Percentiles rank a stretch among this genome's conserved stretches.
phyloP scores from a whole-genome alignment of 1,140 invertebrate species.

The Ips nitidus region DNA sequence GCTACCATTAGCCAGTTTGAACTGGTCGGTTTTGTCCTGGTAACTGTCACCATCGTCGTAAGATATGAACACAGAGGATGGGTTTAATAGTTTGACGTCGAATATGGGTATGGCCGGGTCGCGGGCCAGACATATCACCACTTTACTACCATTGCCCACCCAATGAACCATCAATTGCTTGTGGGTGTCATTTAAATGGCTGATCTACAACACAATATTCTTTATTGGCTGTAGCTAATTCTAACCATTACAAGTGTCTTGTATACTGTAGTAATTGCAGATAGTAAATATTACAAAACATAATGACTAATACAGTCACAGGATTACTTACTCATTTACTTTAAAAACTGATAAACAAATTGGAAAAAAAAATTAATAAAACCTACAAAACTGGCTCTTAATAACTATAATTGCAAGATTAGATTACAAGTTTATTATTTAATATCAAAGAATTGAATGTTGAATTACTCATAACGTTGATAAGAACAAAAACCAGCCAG shows the following conservation, averaged over 20 bases:
- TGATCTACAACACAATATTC: constrained; percentile 57
- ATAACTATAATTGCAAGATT: too few relatives aligned
- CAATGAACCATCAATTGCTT: constrained; percentile 88
- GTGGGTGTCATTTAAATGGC: constrained; percentile 78
- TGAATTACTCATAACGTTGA: too few relatives aligned
- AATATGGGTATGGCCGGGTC: constrained; percentile 58
- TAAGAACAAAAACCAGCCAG: too few relatives aligned
- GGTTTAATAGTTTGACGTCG: constrained; percentile 52
- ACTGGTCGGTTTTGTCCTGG: constrained; percentile 69
- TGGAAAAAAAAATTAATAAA: too few relatives aligned
- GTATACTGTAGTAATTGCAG: too few relatives aligned
- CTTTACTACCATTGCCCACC: constrained; percentile 81
- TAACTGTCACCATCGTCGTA: constrained; percentile 84
- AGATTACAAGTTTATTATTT: too few relatives aligned
- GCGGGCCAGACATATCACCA: constrained; percentile 82
- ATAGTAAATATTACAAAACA: too few relatives aligned
- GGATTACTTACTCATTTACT: too few relatives aligned
- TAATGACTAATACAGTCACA: too few relatives aligned
- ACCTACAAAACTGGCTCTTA: too few relatives aligned
- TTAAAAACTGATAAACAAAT: too few relatives aligned
- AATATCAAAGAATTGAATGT: too few relatives aligned
- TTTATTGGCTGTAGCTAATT: not conserved
- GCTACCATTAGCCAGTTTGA: constrained; percentile 58
- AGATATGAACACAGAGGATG: constrained; percentile 80
- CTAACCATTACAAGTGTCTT: not conserved